Evolutionary conservation across 1,140 invertebrate species (phyloP), one percentile per base, ranked within the genome.

Genomic region (Drosophila rhopaloa): DNA sequence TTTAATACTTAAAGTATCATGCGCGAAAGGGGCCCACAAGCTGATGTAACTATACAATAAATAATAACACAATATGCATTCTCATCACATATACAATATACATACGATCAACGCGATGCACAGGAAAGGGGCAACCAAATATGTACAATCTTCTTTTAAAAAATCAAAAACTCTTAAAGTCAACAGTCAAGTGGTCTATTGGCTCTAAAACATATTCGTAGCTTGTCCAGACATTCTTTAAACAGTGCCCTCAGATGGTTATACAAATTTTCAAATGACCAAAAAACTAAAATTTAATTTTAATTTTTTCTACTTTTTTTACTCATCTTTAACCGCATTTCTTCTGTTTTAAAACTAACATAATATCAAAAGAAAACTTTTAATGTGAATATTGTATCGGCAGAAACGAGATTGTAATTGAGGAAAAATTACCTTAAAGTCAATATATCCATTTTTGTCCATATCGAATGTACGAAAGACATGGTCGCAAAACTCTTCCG

Each of bases 391-490:
- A 44, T 38, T 66, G 24, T 62, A 41, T 41, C 37, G 13, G 55
- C 8, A 29, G 19, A 47, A 47, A 35, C 19, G n/a, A 41, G 19
- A 19, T 0, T 16, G n/a, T 68, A 53, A n/a, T 65, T 24, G 29
- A 14, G 9, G 14, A 65, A 43, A 56, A 91, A 86, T 95, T 94
- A 97, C 97, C 95, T 98, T 98, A 94, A 98, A 98, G 93, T 98
- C 98, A 93, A 99, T 99, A 93, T 98, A 98, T 74, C 98, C 98
- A 93, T 98, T 98, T 94, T 99, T 98, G 93, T 99, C 98, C 95
- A 98, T 98, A 93, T 99, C 98, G 93, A 99, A 99, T 94, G 98
- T 99, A 81, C 98, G 95, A 93, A 99, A 99, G 13, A 99, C 98
- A 93, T 99, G 98, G 91, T 99, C 98, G 93, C 98, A 99, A 93